Evolutionary conservation across 2,888 invertebrate species (phyloP), one percentile per base, ranked within the genome.

Genomic region (Dicycla oo): DNA sequence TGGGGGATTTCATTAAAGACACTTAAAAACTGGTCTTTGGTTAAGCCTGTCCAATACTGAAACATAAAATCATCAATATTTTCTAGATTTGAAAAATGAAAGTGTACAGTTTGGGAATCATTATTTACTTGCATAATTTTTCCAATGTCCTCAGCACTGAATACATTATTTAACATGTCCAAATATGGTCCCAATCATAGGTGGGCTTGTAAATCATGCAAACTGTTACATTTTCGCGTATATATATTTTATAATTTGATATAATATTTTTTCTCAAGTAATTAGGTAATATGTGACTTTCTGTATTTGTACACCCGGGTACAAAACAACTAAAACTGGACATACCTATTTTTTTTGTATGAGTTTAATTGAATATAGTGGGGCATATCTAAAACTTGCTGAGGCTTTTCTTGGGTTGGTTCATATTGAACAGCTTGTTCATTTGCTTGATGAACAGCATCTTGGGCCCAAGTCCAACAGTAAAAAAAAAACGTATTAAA

Each of bases 401-500:
- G 34, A 49, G 62, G 62, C 34, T 62, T 34, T 49, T 49, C 62
- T 18, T 18, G 2, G 1, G 18, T 26, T 23, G 11, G 18, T 30
- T 30, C 30, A 30, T 30, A 3, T 43, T 23, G 18, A 40, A 18
- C 43, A 60, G 43, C 18, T 62, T 49, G 30, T 8, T 62, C 13
- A 49, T 45, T 5, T 49, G n/a, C 34, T 49, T 3, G 30, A 34
- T 15, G 20, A 47, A 62, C 49, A 62, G 49, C 49, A 34, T 62
- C 20, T 49, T 62, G 62, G 34, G 62, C 62, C 62, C 62, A 62
- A 34, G 18, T 34, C 38, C 23, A 40, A 58, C 58, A 62, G n/a
- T 49, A 47, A 62, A 49, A 62, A n/a, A 61, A 58, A 18, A 11
- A 62, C 3, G 45, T 45, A 34, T 30, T 1, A 47, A 62, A n/a